Base-by-base conservation (phyloP, 2,113 vertebrate genomes). In the Pitta sordida region DNA sequence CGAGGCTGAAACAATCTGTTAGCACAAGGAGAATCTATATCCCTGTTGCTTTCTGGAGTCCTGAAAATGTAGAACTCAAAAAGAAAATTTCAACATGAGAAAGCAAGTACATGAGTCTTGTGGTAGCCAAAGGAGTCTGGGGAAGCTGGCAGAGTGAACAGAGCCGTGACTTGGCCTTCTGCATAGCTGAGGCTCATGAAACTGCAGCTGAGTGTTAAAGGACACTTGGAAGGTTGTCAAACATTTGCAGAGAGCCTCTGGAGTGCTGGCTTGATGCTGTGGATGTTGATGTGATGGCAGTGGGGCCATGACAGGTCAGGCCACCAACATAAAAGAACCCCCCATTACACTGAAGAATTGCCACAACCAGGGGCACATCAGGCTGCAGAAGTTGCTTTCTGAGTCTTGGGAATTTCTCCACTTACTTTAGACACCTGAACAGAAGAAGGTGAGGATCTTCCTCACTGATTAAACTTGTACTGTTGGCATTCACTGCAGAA, bases 351-450 rank as follows among this genome's bases (percentile, higher is more conserved):
- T 11, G 18, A 30, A 63, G 30, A 43, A 26, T 53, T 73, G 39
- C 70, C 23, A 46, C 29, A 52, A 0, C 55, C 21, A 13, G 0
- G 4, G n/a, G 41, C 48, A 16, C 17, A 24, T 36, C 6, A 43
- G 55, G 44, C 8, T 62, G 49, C 19, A 27, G 78, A 77, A 81
- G 52, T 44, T 36, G 13, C 24, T 76, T 64, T 52, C 30, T 36
- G 39, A 18, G 10, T 49, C 22, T 71, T 73, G 41, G 23, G 41
- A 29, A 30, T 76, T 53, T 84, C 58, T 71, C 3, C 34, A 15
- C 22, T 71, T 60, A 29, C 18, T 90, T 65, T 17, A 74, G 55
- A 39, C 13, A n/a, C 36, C 11, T 39, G 34, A 67, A 60, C 5
- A 67, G 62, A 70, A 69, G 26, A 20, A 69, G 41, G 23, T 52